A percentile compares a stretch with the other conserved stretches of the same genome.
These are phyloP conservation scores for Hypsibius dujardini DNA, from an alignment of 1,140 invertebrate genomes.

Conservation along the genomic window DNA sequence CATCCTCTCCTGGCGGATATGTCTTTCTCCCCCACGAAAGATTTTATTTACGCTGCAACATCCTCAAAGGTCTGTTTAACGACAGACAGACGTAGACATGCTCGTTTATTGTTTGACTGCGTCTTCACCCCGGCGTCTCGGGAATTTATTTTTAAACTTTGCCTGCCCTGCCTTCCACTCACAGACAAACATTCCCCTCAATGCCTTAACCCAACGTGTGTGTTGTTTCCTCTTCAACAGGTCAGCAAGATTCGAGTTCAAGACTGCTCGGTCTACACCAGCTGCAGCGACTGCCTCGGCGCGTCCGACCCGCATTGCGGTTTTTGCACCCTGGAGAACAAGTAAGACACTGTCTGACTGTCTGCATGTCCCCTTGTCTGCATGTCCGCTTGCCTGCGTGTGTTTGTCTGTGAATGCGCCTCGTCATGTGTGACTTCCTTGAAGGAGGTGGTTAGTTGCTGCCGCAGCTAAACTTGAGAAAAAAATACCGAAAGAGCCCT, in stretches of 20 bases:
- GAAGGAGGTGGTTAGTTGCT: no score
- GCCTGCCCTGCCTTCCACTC: no score
- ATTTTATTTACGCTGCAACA: slow-evolving; percentile 54
- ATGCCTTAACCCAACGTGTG: neutral
- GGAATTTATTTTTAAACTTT: no score
- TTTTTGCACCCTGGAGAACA: slow-evolving; percentile 93
- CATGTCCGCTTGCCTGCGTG: no score
- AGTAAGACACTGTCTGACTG: slow-evolving; percentile 44
- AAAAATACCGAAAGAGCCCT: no score
- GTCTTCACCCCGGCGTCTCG: no score
- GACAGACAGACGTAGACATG: neutral
- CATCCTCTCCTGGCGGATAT: slow-evolving; percentile 68
- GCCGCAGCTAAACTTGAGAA: no score
- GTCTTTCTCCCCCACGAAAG: slow-evolving; percentile 63
- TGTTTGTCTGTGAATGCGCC: no score
- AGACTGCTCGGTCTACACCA: slow-evolving; percentile 77
- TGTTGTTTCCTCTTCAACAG: slow-evolving; percentile 31
- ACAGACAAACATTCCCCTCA: no score
- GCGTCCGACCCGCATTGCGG: slow-evolving; percentile 91
- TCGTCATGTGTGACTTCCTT: no score
- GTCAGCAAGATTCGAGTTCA: slow-evolving; percentile 83
- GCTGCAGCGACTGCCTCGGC: slow-evolving; percentile 72
- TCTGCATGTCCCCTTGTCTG: no score
- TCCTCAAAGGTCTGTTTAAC: slow-evolving; percentile 40
- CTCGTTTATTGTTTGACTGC: neutral